phyloP scores from a whole-genome alignment of 2,797 vertebrate species.

The Uromys caudimaculatus region DNA sequence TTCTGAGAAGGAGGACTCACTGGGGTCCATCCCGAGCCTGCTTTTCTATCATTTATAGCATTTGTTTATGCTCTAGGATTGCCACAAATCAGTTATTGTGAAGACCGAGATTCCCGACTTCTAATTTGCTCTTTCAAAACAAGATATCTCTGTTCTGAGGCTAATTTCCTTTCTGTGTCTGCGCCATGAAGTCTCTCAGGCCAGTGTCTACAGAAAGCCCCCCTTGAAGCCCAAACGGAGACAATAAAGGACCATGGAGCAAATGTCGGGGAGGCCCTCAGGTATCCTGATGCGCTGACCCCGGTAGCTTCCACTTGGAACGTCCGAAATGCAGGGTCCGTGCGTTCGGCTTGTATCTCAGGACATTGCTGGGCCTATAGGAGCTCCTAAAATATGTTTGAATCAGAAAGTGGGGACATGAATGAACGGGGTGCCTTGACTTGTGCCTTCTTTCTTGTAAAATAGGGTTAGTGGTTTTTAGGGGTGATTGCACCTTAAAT shows the following conservation, averaged over 20 bases:
- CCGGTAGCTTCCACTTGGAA: fast-evolving
- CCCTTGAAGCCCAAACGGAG: neutral
- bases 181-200: neutral
- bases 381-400: neutral
- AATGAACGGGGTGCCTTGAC: neutral
- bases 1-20: neutral
- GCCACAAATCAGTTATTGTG: neutral
- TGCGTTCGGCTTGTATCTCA: neutral
- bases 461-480: neutral
- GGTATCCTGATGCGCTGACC: fast-evolving
- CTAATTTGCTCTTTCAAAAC: neutral
- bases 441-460: neutral
- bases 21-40: too few relatives aligned
- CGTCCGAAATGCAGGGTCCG: neutral
- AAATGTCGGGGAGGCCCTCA: neutral
- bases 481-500: neutral
- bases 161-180: neutral
- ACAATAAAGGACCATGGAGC: neutral
- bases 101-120: neutral
- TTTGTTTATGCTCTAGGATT: neutral
- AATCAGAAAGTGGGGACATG: neutral
- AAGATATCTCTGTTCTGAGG: slow-evolving; percentile 1
- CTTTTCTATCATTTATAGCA: neutral
- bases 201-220: neutral
- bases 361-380: neutral